These are phyloP conservation scores for Brachionichthys hirsutus DNA, from an alignment of 2,113 vertebrate genomes.

Conservation along the genomic window DNA sequence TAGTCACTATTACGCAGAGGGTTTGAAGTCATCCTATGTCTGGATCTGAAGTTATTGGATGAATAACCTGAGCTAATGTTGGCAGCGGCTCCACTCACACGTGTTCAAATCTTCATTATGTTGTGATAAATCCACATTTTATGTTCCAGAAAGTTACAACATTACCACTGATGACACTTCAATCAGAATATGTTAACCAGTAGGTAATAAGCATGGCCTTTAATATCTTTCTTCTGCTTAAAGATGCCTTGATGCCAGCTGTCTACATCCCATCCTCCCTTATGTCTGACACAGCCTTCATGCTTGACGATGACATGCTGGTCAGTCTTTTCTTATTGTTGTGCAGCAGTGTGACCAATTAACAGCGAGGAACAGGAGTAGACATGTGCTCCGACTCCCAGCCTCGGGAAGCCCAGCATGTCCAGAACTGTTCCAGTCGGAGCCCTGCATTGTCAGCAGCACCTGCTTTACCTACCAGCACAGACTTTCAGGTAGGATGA, in stretches of 20 bases:
- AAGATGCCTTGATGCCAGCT: not conserved
- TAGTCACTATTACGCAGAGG: too few species aligned
- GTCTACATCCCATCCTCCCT: not conserved
- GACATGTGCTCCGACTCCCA: slow-evolving; percentile 83
- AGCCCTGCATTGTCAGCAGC: slow-evolving; percentile 86
- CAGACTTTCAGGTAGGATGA: slow-evolving; percentile 84
- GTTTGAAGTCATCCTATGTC: too few species aligned
- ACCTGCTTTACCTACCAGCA: slow-evolving; percentile 92
- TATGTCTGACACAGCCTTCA: not conserved
- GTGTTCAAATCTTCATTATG: not conserved
- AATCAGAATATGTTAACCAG: too few species aligned
- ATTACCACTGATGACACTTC: not conserved
- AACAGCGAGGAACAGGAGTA: slow-evolving; percentile 80
- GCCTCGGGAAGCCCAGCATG: slow-evolving; percentile 71
- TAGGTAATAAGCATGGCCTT: not conserved
- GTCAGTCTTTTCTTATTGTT: slow-evolving; percentile 7
- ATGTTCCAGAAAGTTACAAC: not conserved
- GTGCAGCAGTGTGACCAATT: slow-evolving; percentile 83
- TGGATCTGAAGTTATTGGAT: too few species aligned
- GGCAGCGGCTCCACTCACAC: too few species aligned
- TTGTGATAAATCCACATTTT: not conserved
- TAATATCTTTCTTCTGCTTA: not conserved
- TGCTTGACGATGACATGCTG: not conserved
- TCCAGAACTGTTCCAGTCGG: slow-evolving; percentile 83
- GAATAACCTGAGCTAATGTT: too few species aligned